Base-by-base conservation (phyloP, 2,113 vertebrate genomes). In the Speoplatyrhinus poulsoni region DNA sequence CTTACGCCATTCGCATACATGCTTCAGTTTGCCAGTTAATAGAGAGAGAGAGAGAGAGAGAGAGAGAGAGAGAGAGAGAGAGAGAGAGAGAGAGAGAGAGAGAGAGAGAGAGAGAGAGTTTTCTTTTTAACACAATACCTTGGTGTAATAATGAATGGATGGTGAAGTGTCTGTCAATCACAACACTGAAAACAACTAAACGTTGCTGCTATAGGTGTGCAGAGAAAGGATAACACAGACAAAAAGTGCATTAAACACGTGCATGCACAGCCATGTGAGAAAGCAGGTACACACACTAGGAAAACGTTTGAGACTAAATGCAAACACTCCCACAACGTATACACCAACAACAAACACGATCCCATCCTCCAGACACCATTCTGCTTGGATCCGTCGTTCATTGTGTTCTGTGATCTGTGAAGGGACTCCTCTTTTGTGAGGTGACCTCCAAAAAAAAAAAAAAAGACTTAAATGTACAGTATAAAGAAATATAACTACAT, bases 301-400 rank as follows among this genome's bases (percentile, higher is more conserved):
- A 49, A 57, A 19, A 56, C 12, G 57, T 47, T 52, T 32, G 19
- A 52, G 46, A 57, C 41, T 62, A 49, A 55, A 67, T 36, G 52
- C 55, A 60, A 52, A 60, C 55, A 49, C 47, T 32, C 57, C 48
- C 36, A 60, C 55, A 66, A 3, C 57, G 15, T 19, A n/a, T 1
- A 16, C 6, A 9, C n/a, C 53, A 57, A 57, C n/a, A 57, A 57
- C n/a, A 57, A 57, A 12, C 54, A 56, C 54, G 12, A 17, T 19
- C 16, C 55, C 55, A 11, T 57, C 55, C 16, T 57, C 55, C 10
- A 2, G 15, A 57, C 16, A 26, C 26, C 26, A 26, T 26, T 26
- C 26, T 26, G 26, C 26, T 26, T 26, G 26, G 26, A 26, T 26
- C 26, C 26, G 26, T 26, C 26, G 3, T 26, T 26, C 26, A 26